phyloP scores from a whole-genome alignment of 2,113 vertebrate genomes.

The Ondatra zibethicus region DNA sequence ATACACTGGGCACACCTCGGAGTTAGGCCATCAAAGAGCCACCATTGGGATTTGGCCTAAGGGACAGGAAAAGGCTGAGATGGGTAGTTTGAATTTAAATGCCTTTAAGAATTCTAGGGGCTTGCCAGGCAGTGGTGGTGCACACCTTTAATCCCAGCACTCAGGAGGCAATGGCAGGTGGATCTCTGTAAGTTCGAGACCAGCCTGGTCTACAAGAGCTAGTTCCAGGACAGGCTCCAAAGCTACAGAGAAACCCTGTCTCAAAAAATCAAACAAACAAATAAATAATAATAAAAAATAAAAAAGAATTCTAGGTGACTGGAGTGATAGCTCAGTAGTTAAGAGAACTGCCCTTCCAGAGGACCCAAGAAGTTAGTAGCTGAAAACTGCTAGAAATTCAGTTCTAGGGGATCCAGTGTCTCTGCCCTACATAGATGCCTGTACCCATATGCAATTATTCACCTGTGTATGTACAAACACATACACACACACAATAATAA shows the following conservation, averaged over 20 bases:
- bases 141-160: too few species aligned
- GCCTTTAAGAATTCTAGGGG: not conserved
- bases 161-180: too few species aligned
- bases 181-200: too few species aligned
- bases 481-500: not conserved
- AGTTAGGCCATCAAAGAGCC: not conserved
- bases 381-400: not conserved
- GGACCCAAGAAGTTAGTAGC: not conserved
- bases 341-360: not conserved
- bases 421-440: not conserved
- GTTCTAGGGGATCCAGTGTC: not conserved
- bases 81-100: not conserved
- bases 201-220: too few species aligned
- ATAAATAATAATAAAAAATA: too few species aligned
- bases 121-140: not conserved
- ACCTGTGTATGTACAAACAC: not conserved
- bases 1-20: not conserved
- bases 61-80: not conserved
- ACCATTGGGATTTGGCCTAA: not conserved
- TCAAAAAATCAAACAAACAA: too few species aligned
- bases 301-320: not conserved
- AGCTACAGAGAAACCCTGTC: too few species aligned
- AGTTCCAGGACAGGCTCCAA: too few species aligned
- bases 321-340: not conserved
- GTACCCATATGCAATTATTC: not conserved